Evolutionary conservation across 2,888 invertebrate genomes (phyloP).

Genomic region (Emesis furor): DNA sequence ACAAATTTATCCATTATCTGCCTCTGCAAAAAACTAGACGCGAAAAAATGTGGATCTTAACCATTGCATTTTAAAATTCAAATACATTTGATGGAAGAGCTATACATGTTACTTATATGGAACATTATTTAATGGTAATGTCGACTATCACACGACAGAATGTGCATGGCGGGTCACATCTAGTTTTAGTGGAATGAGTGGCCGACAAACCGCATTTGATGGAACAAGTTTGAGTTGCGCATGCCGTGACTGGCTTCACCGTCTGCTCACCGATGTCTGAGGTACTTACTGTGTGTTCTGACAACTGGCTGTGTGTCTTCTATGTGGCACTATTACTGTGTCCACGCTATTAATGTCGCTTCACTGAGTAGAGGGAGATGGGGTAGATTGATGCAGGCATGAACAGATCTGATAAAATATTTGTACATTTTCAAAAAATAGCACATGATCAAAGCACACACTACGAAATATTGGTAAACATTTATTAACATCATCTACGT

Average conservation of each 20-base stretch:
- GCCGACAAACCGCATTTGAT: constrained; percentile 91
- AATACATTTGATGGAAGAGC: background rate
- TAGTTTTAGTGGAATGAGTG: constrained; percentile 92
- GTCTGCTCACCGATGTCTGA: constrained; percentile 88
- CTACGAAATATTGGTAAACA: constrained; percentile 24
- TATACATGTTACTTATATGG: constrained; percentile 4
- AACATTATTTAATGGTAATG: constrained; percentile 62
- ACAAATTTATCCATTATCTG: too few relatives aligned
- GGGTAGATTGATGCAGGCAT: constrained; percentile 86
- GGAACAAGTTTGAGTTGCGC: constrained; percentile 91
- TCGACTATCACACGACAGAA: constrained; percentile 80
- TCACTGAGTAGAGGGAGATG: constrained; percentile 83
- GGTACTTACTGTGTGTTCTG: constrained; percentile 88
- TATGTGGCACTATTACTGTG: constrained; percentile 85
- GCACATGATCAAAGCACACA: constrained; percentile 30
- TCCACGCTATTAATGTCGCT: constrained; percentile 87
- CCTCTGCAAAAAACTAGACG: too few relatives aligned
- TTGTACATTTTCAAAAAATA: constrained; percentile 16
- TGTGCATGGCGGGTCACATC: constrained; percentile 88
- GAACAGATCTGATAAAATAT: constrained; percentile 37
- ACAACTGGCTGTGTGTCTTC: constrained; percentile 88
- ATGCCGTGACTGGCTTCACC: constrained; percentile 90
- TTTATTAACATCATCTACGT: constrained; percentile 37
- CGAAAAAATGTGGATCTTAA: too few relatives aligned
- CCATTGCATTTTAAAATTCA: background rate